A percentile compares a stretch with the other conserved stretches of the same genome.
These are phyloP conservation scores for Stenolophus ochropezus DNA, from an alignment of 2,888 invertebrate species.

Conservation along the genomic window DNA sequence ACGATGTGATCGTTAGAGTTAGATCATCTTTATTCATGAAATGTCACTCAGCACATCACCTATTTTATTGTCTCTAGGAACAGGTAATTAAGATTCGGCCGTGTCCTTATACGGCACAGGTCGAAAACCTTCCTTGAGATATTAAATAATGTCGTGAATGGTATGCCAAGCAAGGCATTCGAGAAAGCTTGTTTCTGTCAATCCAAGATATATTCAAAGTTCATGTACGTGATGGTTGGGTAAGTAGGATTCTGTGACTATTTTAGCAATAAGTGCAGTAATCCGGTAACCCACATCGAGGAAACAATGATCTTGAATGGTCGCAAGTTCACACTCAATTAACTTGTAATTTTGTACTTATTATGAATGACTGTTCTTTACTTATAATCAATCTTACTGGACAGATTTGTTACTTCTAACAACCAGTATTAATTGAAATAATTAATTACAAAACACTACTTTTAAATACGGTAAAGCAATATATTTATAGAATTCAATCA, in stretches of 20 bases:
- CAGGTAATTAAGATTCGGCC: neutral
- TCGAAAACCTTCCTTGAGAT: constrained; percentile 42
- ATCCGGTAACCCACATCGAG: constrained; percentile 31
- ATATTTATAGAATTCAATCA: too few relatives aligned
- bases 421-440: neutral
- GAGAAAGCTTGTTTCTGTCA: constrained; percentile 1
- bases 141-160: constrained; percentile 22
- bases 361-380: neutral
- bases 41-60: constrained; percentile 9
- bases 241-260: constrained; percentile 49
- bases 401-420: neutral
- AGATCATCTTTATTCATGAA: constrained; percentile 32
- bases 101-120: neutral
- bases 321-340: constrained; percentile 27
- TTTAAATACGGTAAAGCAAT: too few relatives aligned
- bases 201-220: constrained; percentile 38
- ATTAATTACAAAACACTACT: neutral
- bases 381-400: neutral
- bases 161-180: constrained; percentile 15
- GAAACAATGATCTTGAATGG: constrained; percentile 37
- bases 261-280: constrained; percentile 38
- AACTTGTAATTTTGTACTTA: neutral
- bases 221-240: constrained; percentile 41
- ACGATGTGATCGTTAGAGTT: neutral
- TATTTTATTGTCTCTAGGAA: constrained; percentile 7